phyloP scores from a whole-genome alignment of 2,888 invertebrate species.

The Pandemis corylana region DNA sequence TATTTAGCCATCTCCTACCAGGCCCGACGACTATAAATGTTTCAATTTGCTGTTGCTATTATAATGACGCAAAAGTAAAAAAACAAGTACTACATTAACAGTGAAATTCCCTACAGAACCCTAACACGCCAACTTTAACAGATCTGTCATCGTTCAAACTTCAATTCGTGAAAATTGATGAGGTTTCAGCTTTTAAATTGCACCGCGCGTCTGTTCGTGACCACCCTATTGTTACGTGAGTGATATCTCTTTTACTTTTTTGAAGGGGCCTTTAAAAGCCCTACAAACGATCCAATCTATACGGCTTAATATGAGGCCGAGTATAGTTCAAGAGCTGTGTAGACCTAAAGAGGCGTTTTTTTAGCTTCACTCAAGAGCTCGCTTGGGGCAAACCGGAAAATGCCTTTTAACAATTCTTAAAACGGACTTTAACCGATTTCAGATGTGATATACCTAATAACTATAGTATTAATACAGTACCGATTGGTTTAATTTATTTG shows the following conservation, averaged over 20 bases:
- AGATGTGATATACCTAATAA: too few relatives aligned
- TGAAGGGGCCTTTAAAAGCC: constrained; percentile 39
- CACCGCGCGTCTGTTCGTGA: constrained; percentile 40
- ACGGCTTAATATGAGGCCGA: constrained; percentile 30
- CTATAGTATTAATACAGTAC: too few relatives aligned
- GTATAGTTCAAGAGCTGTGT: constrained; percentile 36
- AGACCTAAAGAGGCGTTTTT: constrained; percentile 23
- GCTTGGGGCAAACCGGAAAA: constrained; percentile 20
- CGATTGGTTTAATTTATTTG: too few relatives aligned
- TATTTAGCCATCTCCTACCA: too few relatives aligned
- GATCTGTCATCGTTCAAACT: constrained; percentile 30
- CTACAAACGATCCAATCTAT: constrained; percentile 42
- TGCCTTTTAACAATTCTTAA: neutral
- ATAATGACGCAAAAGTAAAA: too few relatives aligned
- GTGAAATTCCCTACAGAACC: neutral
- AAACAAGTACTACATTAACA: neutral
- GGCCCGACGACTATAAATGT: too few relatives aligned
- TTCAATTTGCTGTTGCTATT: too few relatives aligned
- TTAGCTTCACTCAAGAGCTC: constrained; percentile 26
- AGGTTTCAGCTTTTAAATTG: constrained; percentile 40
- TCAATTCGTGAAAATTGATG: constrained; percentile 34
- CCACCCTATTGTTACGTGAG: constrained; percentile 39
- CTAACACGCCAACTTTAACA: constrained; percentile 7
- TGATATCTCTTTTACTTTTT: constrained; percentile 42
- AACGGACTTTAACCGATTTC: too few relatives aligned